These are phyloP conservation scores for Callimorpha dominula DNA, from an alignment of 2,888 invertebrate genomes.

Conservation along the genomic window DNA sequence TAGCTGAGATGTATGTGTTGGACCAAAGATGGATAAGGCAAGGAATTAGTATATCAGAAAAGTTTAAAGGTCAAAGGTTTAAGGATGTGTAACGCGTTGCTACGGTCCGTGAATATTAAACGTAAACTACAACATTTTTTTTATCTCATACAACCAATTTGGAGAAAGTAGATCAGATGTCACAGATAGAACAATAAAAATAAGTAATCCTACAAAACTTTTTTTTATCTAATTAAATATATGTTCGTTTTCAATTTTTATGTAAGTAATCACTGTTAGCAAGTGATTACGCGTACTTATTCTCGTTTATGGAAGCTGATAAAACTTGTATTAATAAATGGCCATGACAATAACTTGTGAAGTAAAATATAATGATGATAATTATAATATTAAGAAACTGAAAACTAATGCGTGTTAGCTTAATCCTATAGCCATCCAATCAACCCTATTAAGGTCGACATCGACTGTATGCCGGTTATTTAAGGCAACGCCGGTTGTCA, in stretches of 20 bases:
- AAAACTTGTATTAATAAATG: neutral
- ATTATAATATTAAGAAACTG: too few relatives aligned
- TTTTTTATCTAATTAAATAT: too few relatives aligned
- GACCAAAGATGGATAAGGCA: neutral
- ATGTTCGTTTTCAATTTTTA: too few relatives aligned
- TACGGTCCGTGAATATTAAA: too few relatives aligned
- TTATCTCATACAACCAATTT: too few relatives aligned
- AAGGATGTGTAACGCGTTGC: too few relatives aligned
- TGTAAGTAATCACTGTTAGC: neutral
- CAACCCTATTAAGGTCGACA: neutral
- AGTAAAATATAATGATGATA: too few relatives aligned
- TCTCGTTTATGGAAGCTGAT: slow-evolving; percentile 4
- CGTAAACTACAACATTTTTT: too few relatives aligned
- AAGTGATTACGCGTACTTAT: neutral
- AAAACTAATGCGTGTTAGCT: neutral
- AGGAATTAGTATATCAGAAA: neutral
- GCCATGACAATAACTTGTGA: neutral
- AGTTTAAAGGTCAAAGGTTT: too few relatives aligned
- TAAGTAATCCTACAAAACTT: too few relatives aligned
- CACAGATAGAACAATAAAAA: too few relatives aligned
- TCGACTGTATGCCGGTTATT: neutral
- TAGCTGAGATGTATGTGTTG: neutral
- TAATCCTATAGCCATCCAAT: neutral
- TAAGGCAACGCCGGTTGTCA: neutral
- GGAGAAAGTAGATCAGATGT: too few relatives aligned